Conservation (phyloP, 2,113 vertebrate genomes). For the Pituophis catenifer region DNA sequence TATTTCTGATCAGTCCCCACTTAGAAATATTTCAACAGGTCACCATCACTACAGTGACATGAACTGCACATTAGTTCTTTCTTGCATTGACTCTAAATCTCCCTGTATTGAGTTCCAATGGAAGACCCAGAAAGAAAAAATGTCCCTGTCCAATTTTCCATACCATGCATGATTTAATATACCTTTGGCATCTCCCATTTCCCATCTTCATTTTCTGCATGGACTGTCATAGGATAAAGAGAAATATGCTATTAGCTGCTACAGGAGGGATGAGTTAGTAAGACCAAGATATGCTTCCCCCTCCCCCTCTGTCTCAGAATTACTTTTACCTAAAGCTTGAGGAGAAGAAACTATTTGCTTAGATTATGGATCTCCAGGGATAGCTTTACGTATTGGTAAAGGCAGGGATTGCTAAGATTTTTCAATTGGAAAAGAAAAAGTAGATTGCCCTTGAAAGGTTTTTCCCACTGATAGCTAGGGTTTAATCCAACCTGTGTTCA, state of each 20-base stretch:
- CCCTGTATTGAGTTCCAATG: neutral
- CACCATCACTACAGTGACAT: neutral
- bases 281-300: neutral
- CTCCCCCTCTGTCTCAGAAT: neutral
- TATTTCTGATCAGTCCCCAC: neutral
- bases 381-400: neutral
- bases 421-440: neutral
- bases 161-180: neutral
- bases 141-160: neutral
- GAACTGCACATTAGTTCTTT: neutral
- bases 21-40: neutral
- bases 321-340: neutral
- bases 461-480: neutral
- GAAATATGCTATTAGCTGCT: neutral
- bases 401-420: neutral
- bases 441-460: neutral
- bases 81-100: neutral
- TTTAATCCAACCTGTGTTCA: neutral
- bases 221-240: neutral
- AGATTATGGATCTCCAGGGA: neutral
- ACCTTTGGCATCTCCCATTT: neutral
- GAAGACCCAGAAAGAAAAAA: neutral
- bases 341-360: neutral
- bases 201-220: neutral
- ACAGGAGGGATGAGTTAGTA: neutral